Evolutionary conservation across 2,797 vertebrate species (phyloP), one percentile per base, ranked within the genome.

Genomic region (Crocidura indochinensis): DNA sequence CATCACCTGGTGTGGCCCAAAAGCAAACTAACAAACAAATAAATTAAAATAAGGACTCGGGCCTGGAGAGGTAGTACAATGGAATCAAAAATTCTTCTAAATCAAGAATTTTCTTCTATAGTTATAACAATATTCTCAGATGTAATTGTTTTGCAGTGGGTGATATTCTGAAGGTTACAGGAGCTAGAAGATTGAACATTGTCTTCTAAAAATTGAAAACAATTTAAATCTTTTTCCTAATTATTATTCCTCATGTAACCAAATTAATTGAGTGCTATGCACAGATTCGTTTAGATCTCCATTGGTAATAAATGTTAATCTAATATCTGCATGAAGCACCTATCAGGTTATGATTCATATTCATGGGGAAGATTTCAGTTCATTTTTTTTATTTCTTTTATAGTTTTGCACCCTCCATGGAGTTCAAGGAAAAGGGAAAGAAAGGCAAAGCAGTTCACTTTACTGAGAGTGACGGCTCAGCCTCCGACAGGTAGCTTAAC

Each of bases 341-440:
- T 5, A 24, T 73, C 26, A 29, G 47, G 46, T 3, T 44, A 10
- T 17, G n/a, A 69, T 11, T 29, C 79, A 89, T 53, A 1, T 38
- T 27, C 15, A 71, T 20, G 1, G 72, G 26, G 62, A 84, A 76
- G 75, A 19, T 46, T 72, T 47, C 78, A 49, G 49, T 65, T 74
- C 44, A 67, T 84, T 64, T 47, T 47, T 73, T 46, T 87, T 26
- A 26, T 88, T 93, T 95, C 0, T 92, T 0, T 96, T 97, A 72
- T 94, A 98, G 96, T 90, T 98, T 96, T 84, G 67, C 20, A 44
- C 76, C 93, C 92, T 29, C 92, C 53, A 2, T 96, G 31, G 97
- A 98, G 64, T 4, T 72, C 86, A 96, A 96, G 84, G 97, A 97
- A 68, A 97, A 97, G 86, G 87, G 93, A 74, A 97, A 95, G 92